Base-by-base conservation (phyloP, 2,888 invertebrate species). In the Perizoma flavofasciatum region DNA sequence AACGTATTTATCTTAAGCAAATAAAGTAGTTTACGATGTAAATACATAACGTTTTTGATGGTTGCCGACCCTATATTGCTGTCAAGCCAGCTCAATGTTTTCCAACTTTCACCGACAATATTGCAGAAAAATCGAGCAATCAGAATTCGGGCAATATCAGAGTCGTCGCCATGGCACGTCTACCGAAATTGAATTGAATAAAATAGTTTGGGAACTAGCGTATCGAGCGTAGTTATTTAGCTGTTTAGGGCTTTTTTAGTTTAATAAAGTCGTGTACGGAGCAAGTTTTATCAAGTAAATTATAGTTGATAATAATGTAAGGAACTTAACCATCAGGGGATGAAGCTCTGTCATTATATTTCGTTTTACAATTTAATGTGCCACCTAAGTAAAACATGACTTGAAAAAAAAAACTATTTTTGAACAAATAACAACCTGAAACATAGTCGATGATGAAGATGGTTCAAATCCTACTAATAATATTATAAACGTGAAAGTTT, bases 131-230 rank as follows among this genome's bases (percentile, higher is more conserved):
- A 59, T 58, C 22, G 48, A 59, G 51, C 55, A 59, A 62, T 54
- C 50, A 57, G 43, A 53, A 45, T 52, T 45, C 22, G 43, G 37
- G 61, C 54, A 54, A 56, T 53, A 56, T 37, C 10, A 45, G 51
- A 49, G 45, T 45, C 32, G 49, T 41, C 44, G 39, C 32, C 72
- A 70, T 71, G 68, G 67, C 69, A 67, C 67, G 69, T 61, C 68
- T 66, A 68, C 69, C 68, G 68, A 71, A 75, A 74, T 77, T 76
- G 71, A 75, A 73, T 76, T 75, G 77, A 75, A 78, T 78, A 76
- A 78, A 76, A 78, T 71, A 78, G 74, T 76, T 73, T 66, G 64
- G 66, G 49, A 67, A 71, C 72, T 75, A 73, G 6, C 40, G 22
- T 39, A 10, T 11, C n/a, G 4, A 10, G 22, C 22, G 44, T 37